These are phyloP conservation scores for Parthenolecanium corni DNA, from an alignment of 2,888 invertebrate genomes.

Conservation along the genomic window DNA sequence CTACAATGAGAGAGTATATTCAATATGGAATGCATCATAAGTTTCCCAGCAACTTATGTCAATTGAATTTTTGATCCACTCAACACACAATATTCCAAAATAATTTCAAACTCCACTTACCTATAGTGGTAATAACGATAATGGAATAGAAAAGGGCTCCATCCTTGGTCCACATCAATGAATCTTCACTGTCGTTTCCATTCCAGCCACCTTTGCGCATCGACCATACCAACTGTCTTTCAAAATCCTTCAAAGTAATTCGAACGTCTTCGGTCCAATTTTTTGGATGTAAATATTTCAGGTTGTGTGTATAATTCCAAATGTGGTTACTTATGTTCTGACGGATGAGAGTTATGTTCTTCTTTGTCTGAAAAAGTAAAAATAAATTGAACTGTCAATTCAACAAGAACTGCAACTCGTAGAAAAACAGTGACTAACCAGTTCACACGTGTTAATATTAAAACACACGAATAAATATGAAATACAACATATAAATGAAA, in stretches of 20 bases:
- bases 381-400: background rate
- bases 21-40: too few relatives aligned
- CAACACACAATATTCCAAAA: too few relatives aligned
- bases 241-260: slow-evolving; percentile 44
- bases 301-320: slow-evolving; percentile 58
- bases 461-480: background rate
- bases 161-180: slow-evolving; percentile 68
- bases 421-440: background rate
- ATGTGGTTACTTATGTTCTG: slow-evolving; percentile 64
- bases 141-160: slow-evolving; percentile 90
- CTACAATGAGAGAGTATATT: too few relatives aligned
- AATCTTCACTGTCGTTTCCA: slow-evolving; percentile 52
- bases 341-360: slow-evolving; percentile 58
- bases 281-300: slow-evolving; percentile 53
- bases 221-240: slow-evolving; percentile 60
- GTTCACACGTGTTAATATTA: background rate
- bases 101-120: slow-evolving; percentile 45
- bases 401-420: background rate
- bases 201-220: slow-evolving; percentile 87
- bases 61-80: too few relatives aligned
- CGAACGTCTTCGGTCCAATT: slow-evolving; percentile 69
- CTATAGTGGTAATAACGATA: slow-evolving; percentile 91
- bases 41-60: too few relatives aligned
- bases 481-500: too few relatives aligned
- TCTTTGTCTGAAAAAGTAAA: slow-evolving; percentile 52